Percentiles rank a stretch among this genome's conserved stretches.
Evolutionary conservation across 2,113 vertebrate species (phyloP).

Genomic region (Anser brachyrhynchus): DNA sequence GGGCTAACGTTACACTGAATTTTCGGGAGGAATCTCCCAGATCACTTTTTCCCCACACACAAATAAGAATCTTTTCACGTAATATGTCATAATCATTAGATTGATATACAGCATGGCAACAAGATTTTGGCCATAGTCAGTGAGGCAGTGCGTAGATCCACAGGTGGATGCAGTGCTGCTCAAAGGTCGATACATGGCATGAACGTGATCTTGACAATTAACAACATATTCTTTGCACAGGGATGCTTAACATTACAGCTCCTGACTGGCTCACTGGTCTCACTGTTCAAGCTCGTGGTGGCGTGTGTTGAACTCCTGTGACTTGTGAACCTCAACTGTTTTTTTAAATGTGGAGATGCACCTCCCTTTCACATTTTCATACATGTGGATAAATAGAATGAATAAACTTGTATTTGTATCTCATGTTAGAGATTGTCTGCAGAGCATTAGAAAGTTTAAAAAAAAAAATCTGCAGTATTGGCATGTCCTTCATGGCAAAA

Average conservation of each 20-base stretch:
- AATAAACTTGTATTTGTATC: neutral
- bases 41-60: neutral
- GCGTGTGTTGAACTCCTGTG: neutral
- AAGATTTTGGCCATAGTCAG: neutral
- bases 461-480: neutral
- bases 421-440: accelerated
- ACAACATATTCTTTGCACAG: neutral
- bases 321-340: neutral
- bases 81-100: neutral
- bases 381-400: neutral
- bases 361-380: neutral
- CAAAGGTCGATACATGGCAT: accelerated
- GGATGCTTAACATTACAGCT: accelerated
- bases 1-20: neutral
- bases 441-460: neutral
- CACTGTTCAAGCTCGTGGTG: neutral
- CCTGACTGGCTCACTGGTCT: neutral
- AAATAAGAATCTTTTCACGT: neutral
- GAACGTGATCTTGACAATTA: accelerated
- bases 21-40: neutral
- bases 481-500: neutral
- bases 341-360: neutral
- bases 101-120: neutral
- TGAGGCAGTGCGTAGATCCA: neutral
- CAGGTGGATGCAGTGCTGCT: neutral